Percentiles rank a stretch among this genome's conserved stretches.
Evolutionary conservation across 1,140 invertebrate genomes (phyloP).

Genomic region (Patella vulgata): DNA sequence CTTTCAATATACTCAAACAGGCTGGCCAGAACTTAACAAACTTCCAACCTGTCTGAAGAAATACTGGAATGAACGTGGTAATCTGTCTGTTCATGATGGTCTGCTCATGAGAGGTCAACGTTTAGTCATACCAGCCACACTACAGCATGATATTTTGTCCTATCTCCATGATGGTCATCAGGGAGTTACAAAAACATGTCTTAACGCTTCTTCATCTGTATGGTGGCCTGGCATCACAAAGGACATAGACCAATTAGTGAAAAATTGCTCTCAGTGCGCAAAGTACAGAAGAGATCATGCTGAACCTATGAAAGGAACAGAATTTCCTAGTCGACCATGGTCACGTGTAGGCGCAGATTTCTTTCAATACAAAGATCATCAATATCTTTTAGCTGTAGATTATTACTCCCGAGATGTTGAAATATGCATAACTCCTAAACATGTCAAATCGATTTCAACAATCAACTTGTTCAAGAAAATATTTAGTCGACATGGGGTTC

Average conservation of each 20-base stretch:
- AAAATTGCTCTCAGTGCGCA: constrained; percentile 6
- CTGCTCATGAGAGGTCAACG: constrained; percentile 2
- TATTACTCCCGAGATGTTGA: constrained; percentile 4
- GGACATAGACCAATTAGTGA: constrained; percentile 15
- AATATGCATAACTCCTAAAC: not conserved
- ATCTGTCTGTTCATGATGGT: not conserved
- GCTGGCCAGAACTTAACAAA: too few relatives aligned
- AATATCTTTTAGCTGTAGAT: constrained; percentile 8
- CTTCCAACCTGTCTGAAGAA: too few relatives aligned
- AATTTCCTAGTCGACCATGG: constrained; percentile 5
- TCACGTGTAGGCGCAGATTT: constrained; percentile 7
- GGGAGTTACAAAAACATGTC: constrained; percentile 20
- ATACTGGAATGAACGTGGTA: not conserved
- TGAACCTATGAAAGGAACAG: constrained; percentile 3
- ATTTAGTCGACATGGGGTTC: not conserved
- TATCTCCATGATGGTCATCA: constrained; percentile 20
- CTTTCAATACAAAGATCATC: constrained; percentile 2
- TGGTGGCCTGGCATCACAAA: constrained; percentile 23
- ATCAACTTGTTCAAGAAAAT: not conserved
- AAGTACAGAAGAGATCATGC: not conserved
- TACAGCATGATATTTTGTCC: constrained; percentile 15
- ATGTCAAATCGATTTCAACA: not conserved
- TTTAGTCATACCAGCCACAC: not conserved
- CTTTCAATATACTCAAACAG: not conserved
- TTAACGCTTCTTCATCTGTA: constrained; percentile 5